Conservation (phyloP, 1,140 invertebrate genomes). For the Pseudachorutes palmiensis region DNA sequence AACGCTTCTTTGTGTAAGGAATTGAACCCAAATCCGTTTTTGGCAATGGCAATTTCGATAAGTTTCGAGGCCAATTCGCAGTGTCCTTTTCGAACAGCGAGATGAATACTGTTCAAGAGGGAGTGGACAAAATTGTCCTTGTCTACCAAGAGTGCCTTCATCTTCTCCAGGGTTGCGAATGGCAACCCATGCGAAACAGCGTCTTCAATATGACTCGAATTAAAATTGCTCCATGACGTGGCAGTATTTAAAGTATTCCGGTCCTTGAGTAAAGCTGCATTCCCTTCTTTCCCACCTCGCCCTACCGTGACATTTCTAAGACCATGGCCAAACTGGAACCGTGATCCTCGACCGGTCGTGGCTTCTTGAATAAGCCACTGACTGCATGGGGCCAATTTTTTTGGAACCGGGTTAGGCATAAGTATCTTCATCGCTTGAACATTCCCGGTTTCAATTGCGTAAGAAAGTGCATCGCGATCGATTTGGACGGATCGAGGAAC, state of each 20-base stretch:
- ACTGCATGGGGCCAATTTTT: conserved; percentile 20
- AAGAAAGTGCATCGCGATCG: conserved; percentile 40
- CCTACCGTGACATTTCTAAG: conserved; percentile 40
- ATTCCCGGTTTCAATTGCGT: conserved; percentile 43
- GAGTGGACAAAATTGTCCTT: not conserved
- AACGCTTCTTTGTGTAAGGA: conserved; percentile 28
- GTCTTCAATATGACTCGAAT: not conserved
- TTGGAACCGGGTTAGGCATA: conserved; percentile 36
- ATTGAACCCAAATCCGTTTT: conserved; percentile 24
- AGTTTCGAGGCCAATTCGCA: conserved; percentile 24
- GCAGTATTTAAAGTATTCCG: not conserved
- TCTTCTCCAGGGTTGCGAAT: not conserved
- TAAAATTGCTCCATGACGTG: not conserved
- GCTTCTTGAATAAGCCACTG: conserved; percentile 14
- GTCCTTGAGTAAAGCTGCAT: conserved; percentile 46
- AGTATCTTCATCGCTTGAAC: conserved; percentile 41
- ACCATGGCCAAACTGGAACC: conserved; percentile 42
- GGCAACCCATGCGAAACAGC: not conserved
- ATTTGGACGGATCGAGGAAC: conserved; percentile 32
- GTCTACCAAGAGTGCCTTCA: not conserved
- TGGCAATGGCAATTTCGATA: conserved; percentile 15
- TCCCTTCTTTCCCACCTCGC: conserved; percentile 24
- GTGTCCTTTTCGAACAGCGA: conserved; percentile 5
- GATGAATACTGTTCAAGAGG: not conserved
- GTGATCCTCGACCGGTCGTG: conserved; percentile 31